phyloP scores from a whole-genome alignment of 2,113 vertebrate species.

The Trogon melanurus region DNA sequence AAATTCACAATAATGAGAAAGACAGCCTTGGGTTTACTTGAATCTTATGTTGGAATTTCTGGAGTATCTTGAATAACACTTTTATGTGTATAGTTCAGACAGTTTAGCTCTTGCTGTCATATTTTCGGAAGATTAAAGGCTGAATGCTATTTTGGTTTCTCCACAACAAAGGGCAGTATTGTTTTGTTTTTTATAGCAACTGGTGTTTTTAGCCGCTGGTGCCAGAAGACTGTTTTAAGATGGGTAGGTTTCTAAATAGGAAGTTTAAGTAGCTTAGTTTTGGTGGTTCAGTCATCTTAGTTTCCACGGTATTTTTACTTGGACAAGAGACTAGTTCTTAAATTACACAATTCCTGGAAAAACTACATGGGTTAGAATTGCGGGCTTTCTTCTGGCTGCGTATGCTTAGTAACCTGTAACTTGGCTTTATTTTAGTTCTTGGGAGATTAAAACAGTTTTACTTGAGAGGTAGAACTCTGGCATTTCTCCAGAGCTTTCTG shows the following conservation, averaged over 20 bases:
- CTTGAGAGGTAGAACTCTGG: not conserved
- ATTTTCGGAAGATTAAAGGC: slow-evolving; percentile 57
- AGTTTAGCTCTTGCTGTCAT: slow-evolving; percentile 38
- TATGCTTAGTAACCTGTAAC: slow-evolving; percentile 42
- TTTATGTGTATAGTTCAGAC: not conserved
- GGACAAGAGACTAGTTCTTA: slow-evolving; percentile 16
- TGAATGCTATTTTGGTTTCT: slow-evolving; percentile 25
- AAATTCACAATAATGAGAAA: not conserved
- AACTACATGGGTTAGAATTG: not conserved
- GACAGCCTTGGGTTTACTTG: not conserved
- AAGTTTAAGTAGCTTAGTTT: slow-evolving; percentile 56
- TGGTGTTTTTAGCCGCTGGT: not conserved
- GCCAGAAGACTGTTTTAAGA: slow-evolving; percentile 20
- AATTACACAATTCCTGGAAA: slow-evolving; percentile 47
- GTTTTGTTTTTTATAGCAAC: slow-evolving; percentile 24
- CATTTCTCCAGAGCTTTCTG: not conserved
- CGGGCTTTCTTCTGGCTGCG: not conserved
- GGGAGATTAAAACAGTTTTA: not conserved
- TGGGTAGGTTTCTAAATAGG: slow-evolving; percentile 54
- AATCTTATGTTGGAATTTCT: not conserved
- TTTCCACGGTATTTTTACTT: slow-evolving; percentile 38
- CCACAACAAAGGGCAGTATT: not conserved
- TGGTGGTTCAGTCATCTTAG: slow-evolving; percentile 30
- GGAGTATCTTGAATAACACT: slow-evolving; percentile 9
- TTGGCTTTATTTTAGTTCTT: slow-evolving; percentile 33